Evolutionary conservation across 1,140 invertebrate species (phyloP).

Genomic region (Platyscapa corneri): DNA sequence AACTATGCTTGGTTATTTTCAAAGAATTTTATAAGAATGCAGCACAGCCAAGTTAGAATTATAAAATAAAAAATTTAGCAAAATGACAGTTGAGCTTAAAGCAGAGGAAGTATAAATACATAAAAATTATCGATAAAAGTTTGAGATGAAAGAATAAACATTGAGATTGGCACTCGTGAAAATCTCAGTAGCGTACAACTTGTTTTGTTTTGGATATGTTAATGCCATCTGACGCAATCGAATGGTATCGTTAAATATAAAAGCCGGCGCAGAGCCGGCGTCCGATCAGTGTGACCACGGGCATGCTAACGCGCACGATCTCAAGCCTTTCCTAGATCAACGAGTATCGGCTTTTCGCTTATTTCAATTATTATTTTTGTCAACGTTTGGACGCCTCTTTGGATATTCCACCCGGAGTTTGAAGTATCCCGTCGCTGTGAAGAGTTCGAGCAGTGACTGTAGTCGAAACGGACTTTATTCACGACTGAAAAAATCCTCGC

Average conservation of each 20-base stretch:
- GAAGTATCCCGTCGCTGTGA: too few relatives aligned
- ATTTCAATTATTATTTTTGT: not conserved
- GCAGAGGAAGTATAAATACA: too few relatives aligned
- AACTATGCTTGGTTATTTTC: too few relatives aligned
- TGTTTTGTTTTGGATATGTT: constrained; percentile 59
- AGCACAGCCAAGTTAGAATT: too few relatives aligned
- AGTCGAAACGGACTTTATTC: too few relatives aligned
- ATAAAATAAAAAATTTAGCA: too few relatives aligned
- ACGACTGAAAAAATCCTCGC: too few relatives aligned
- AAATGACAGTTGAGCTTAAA: too few relatives aligned
- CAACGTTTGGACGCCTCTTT: not conserved
- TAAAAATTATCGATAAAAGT: too few relatives aligned
- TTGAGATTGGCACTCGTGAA: not conserved
- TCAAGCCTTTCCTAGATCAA: not conserved
- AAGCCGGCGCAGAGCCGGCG: constrained; percentile 60
- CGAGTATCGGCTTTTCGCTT: not conserved
- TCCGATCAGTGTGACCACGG: constrained; percentile 61
- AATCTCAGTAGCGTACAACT: constrained; percentile 8
- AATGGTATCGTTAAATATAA: constrained; percentile 70
- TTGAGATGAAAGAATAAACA: not conserved
- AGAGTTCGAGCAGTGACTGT: too few relatives aligned
- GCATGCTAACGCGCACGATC: not conserved
- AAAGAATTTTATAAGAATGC: too few relatives aligned
- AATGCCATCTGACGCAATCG: constrained; percentile 70
- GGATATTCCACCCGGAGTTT: too few relatives aligned